Conservation (phyloP, 1,140 invertebrate genomes). For the Musca domestica region DNA sequence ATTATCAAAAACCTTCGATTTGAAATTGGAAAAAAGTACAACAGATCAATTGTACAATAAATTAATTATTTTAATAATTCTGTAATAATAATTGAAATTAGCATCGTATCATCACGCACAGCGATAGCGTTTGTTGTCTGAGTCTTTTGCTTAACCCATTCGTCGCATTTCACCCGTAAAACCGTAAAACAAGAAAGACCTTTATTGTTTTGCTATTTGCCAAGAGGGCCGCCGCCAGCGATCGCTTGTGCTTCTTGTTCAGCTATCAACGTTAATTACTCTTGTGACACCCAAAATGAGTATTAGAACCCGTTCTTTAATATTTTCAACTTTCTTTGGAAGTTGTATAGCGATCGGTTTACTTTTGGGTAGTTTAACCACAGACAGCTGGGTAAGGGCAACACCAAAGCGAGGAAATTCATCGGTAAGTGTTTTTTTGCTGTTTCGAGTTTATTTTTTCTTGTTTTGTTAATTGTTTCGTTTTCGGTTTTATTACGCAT, state of each 20-base stretch:
- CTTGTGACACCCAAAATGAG: slow-evolving; percentile 38
- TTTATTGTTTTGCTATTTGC: neutral
- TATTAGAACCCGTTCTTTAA: slow-evolving; percentile 57
- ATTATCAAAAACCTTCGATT: too few species aligned
- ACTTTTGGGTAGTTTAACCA: slow-evolving; percentile 79
- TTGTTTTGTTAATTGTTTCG: neutral
- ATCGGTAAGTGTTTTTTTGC: slow-evolving; percentile 34
- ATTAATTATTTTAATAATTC: too few species aligned
- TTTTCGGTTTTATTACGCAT: too few species aligned
- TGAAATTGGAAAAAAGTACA: too few species aligned
- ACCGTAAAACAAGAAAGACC: too few species aligned
- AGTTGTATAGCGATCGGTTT: slow-evolving; percentile 79
- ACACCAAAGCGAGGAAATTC: slow-evolving; percentile 69
- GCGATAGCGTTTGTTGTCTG: neutral
- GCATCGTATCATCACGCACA: too few species aligned
- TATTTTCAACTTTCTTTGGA: slow-evolving; percentile 86
- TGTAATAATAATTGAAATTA: too few species aligned
- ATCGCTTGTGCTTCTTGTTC: neutral
- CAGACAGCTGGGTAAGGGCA: slow-evolving; percentile 84
- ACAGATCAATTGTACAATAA: too few species aligned
- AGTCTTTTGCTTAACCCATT: neutral
- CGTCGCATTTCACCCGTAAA: neutral
- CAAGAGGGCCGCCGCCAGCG: neutral
- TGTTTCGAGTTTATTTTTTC: neutral
- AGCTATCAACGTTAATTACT: neutral